These are phyloP conservation scores for Meghimatium bilineatum DNA, from an alignment of 2,888 invertebrate genomes.

Conservation along the genomic window DNA sequence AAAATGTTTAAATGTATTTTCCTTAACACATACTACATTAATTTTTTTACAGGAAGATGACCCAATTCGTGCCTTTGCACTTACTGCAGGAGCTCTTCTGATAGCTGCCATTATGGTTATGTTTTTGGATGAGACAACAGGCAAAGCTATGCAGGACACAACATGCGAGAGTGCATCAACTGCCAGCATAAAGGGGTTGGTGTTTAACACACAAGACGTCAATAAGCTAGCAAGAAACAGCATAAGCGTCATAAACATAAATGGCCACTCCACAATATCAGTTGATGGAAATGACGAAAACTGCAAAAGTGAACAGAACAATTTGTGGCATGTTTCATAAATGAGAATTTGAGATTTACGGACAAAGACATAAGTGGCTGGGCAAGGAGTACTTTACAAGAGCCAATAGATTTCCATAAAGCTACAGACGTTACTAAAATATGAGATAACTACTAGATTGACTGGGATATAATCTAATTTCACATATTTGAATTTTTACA, in stretches of 20 bases:
- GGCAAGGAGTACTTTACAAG: not conserved
- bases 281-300: not conserved
- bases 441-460: too few relatives aligned
- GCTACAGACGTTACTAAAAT: not conserved
- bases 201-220: not conserved
- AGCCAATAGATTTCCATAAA: not conserved
- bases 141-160: constrained; percentile 14
- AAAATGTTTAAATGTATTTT: too few relatives aligned
- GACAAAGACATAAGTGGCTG: not conserved
- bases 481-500: too few relatives aligned
- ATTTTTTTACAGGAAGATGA: constrained; percentile 9
- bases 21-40: too few relatives aligned
- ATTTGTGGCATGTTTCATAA: not conserved
- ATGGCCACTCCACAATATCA: not conserved
- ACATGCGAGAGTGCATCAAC: not conserved
- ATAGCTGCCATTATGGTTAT: not conserved
- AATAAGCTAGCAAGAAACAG: not conserved
- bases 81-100: not conserved
- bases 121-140: constrained; percentile 28
- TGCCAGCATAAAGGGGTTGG: not conserved
- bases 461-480: too few relatives aligned
- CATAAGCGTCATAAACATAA: not conserved
- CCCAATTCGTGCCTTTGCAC: not conserved
- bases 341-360: not conserved
- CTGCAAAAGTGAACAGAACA: not conserved